These are phyloP conservation scores for Pachyseris speciosa DNA, from an alignment of 64 coral and sea anemone genomes.

Conservation along the genomic window DNA sequence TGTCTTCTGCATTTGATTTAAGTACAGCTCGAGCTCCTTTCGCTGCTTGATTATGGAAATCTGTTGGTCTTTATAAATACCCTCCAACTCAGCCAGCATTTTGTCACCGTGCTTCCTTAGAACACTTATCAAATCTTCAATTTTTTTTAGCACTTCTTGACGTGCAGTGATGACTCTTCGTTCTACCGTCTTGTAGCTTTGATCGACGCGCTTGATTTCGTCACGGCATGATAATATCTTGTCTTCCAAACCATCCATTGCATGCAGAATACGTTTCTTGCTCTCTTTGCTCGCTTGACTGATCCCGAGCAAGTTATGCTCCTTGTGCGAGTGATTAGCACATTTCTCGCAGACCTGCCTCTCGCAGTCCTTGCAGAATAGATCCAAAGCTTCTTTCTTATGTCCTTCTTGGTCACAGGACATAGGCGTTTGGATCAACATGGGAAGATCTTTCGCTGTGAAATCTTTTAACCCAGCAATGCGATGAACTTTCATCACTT, in stretches of 20 bases:
- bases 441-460: conserved; percentile 59
- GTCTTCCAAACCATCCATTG: conserved; percentile 33
- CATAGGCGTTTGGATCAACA: conserved; percentile 57
- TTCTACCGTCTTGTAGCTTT: conserved; percentile 55
- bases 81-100: conserved; percentile 64
- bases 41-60: conserved; percentile 55
- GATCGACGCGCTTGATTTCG: conserved; percentile 25
- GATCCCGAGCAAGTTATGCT: conserved; percentile 22
- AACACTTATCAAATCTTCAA: conserved; percentile 12
- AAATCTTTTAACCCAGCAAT: conserved; percentile 56
- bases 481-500: conserved; percentile 70
- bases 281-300: conserved; percentile 44
- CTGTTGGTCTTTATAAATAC: conserved; percentile 77
- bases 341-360: conserved; percentile 63
- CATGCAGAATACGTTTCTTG: conserved; percentile 21
- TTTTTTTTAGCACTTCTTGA: conserved; percentile 46
- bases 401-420: conserved; percentile 72
- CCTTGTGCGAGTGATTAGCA: conserved; percentile 4
- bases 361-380: conserved; percentile 75
- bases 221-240: conserved; percentile 36
- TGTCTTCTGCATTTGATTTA: conserved; percentile 78
- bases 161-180: conserved; percentile 41
- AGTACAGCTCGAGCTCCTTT: conserved; percentile 59
- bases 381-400: conserved; percentile 59
- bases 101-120: conserved; percentile 65